Conservation (phyloP, 2,888 invertebrate species). For the Drosophila tripunctata region DNA sequence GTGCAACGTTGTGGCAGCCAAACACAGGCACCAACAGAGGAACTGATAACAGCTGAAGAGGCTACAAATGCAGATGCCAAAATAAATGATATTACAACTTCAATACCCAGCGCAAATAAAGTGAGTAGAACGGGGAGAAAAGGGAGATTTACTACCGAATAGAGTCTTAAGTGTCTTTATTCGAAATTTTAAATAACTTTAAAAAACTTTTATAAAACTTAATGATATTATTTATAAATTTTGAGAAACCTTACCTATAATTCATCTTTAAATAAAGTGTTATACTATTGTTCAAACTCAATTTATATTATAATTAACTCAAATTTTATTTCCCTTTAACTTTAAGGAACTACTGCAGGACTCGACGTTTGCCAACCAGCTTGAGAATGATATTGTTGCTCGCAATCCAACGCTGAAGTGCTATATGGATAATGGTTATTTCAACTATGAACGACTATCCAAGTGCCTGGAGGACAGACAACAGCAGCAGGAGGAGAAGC, state of each 20-base stretch:
- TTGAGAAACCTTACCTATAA: no score
- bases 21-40: constrained; percentile 6
- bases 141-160: no score
- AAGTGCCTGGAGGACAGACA: constrained; percentile 46
- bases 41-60: constrained; percentile 2
- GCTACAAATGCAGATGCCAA: constrained; percentile 1
- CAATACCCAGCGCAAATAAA: constrained; percentile 45
- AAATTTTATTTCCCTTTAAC: neutral
- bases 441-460: constrained; percentile 72
- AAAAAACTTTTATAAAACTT: no score
- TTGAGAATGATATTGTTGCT: constrained; percentile 11
- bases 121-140: no score
- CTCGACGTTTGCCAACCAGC: constrained; percentile 7
- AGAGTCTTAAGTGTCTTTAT: no score
- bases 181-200: no score
- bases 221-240: no score
- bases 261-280: no score
- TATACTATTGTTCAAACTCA: no score
- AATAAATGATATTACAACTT: neutral
- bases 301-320: neutral
- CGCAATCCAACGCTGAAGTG: constrained; percentile 50
- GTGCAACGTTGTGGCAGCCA: constrained; percentile 41
- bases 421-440: constrained; percentile 47
- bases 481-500: constrained; percentile 60
- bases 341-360: neutral